Percentiles rank a stretch among this genome's conserved stretches.
Evolutionary conservation across 2,888 invertebrate genomes (phyloP).

Genomic region (Meliscaeva auricollis): DNA sequence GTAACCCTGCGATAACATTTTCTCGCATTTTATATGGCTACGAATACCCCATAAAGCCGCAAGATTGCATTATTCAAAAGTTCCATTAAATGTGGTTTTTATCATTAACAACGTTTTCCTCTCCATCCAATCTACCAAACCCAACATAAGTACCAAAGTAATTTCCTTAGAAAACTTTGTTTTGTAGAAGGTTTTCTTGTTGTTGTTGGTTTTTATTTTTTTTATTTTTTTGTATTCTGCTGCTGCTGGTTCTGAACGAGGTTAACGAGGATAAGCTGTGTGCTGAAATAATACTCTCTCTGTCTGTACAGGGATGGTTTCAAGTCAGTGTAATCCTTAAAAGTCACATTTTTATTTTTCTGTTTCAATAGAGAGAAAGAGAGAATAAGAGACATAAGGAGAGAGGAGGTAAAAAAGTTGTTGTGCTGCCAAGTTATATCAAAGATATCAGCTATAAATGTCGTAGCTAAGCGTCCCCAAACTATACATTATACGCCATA

Average conservation of each 20-base stretch:
- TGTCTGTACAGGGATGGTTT: background rate
- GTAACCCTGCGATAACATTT: conserved; percentile 49
- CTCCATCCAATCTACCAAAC: background rate
- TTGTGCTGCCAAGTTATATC: conserved; percentile 44
- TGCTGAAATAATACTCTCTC: conserved; percentile 8
- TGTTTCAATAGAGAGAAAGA: background rate
- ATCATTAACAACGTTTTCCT: conserved; percentile 54
- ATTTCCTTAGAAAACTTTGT: conserved; percentile 71
- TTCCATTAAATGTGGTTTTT: conserved; percentile 70
- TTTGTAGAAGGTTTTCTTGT: conserved; percentile 11
- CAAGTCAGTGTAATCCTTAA: conserved; percentile 50
- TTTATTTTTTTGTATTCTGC: conserved; percentile 26
- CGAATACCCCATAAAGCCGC: conserved; percentile 38
- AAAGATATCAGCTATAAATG: conserved; percentile 29
- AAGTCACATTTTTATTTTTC: conserved; percentile 41
- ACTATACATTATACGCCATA: background rate
- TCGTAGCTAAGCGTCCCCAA: conserved; percentile 16
- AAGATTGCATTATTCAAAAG: conserved; percentile 70
- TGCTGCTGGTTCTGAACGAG: conserved; percentile 36
- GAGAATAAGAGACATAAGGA: too few species aligned
- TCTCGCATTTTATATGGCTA: conserved; percentile 1
- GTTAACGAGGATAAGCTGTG: conserved; percentile 67
- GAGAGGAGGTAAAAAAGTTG: background rate
- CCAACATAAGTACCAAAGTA: conserved; percentile 64
- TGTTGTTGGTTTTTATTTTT: too few species aligned